Evolutionary conservation across 2,888 invertebrate genomes (phyloP), one percentile per base, ranked within the genome.

Genomic region (Nomada fabriciana): DNA sequence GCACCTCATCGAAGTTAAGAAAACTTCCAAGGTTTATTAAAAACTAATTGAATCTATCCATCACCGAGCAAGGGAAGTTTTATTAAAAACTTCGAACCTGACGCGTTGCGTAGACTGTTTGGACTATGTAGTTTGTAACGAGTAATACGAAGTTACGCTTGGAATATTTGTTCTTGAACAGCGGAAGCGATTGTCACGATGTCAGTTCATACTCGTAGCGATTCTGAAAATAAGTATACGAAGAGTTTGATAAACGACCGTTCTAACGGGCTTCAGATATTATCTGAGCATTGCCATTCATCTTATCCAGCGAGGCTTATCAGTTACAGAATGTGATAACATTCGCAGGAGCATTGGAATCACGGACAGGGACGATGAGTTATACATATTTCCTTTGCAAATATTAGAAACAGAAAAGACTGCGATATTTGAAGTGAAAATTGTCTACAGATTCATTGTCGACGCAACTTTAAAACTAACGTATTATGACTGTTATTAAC

Each of bases 201-300:
- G 70, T 80, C 70, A 77, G 71, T 67, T 42, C 69, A 71, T 69
- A 59, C 82, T 75, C 72, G 68, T 59, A 76, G 73, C 53, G 42
- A 68, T 57, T 47, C 70, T 64, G 82, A 86, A 87, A 86, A 89
- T 89, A 89, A 90, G 87, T 90, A 87, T 88, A 82, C 76, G 84
- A 86, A 87, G 74, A 76, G 60, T 71, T 84, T 89, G 90, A 90
- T 88, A 87, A 90, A 90, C 88, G 85, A 82, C 84, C 83, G 59
- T 53, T 82, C 70, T 71, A 73, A 72, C 67, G 68, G 72, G 67
- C 78, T 59, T 52, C 55, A 65, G 71, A 82, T 78, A 76, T 50
- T 64, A 75, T 68, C 75, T 57, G 63, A 67, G 60, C 80, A 60
- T 72, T 53, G 50, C 79, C 85, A 89, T 88, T 89, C 82, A 85